Base-by-base conservation (phyloP, 1,140 invertebrate species). In the Nephila pilipes region DNA sequence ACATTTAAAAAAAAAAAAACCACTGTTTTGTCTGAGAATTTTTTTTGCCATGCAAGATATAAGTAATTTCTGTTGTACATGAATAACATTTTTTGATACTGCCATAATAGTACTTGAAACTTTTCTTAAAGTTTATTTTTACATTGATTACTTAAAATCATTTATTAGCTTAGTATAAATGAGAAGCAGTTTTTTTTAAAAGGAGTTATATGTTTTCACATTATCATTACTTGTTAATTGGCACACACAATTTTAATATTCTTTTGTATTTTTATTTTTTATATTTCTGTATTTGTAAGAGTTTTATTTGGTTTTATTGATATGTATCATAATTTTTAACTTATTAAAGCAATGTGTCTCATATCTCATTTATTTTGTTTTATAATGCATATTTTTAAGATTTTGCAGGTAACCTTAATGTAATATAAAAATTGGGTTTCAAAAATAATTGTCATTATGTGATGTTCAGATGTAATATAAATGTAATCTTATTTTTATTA, bases 181-280 rank as follows among this genome's bases (percentile, higher is more conserved):
- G 63, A 65, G 63, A 65, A 65, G 63, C 63, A 65, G 63, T 65
- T 65, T 65, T 60, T 60, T 63, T 65, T 63, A n/a, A 65, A 65
- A 65, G 25, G 5, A 12, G n/a, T 65, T 65, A 65, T 65, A 25
- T 65, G 8, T n/a, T 65, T 46, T 46, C n/a, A n/a, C 10, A n/a
- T 65, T 65, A 65, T 65, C 22, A 22, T n/a, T 25, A 65, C 63
- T 25, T 25, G 63, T 65, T 65, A 65, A 25, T 65, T 65, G 63
- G 0, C 63, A 1, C 63, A 65, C 63, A 63, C 25, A 65, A 14
- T 65, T 65, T 65, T 65, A 25, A 65, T 65, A 65, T 12, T 65
- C 14, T 65, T 65, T n/a, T n/a, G n/a, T 10, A 65, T 25, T 29
- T 65, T 65, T 29, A 8, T 29, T 65, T 65, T 25, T 65, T 65